These are phyloP conservation scores for Corythaixoides concolor DNA, from an alignment of 2,113 vertebrate genomes.

Conservation along the genomic window DNA sequence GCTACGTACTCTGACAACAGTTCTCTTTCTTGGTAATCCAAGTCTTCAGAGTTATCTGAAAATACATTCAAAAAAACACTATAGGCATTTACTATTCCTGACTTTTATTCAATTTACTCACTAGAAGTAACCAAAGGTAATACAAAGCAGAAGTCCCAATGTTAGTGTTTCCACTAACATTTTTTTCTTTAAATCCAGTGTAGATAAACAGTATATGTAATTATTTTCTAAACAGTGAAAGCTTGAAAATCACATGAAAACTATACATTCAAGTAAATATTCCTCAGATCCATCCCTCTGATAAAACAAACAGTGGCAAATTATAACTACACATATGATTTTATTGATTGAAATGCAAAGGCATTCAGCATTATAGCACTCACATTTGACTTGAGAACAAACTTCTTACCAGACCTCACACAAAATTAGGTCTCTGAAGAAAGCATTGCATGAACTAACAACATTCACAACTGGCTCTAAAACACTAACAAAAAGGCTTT, in stretches of 20 bases:
- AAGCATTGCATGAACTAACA: not conserved
- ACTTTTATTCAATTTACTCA: not conserved
- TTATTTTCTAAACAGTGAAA: not conserved
- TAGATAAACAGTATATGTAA: not conserved
- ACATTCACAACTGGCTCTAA: not conserved
- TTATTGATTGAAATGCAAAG: not conserved
- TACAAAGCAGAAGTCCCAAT: not conserved
- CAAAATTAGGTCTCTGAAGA: not conserved
- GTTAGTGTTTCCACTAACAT: not conserved
- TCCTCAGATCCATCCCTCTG: not conserved
- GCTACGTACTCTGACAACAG: not conserved
- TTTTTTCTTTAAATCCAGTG: not conserved
- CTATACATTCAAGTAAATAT: not conserved
- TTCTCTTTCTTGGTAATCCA: not conserved
- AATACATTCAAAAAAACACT: not conserved
- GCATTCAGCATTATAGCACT: not conserved
- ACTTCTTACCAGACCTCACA: not conserved
- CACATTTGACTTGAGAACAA: not conserved
- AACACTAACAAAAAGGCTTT: not conserved
- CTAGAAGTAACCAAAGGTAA: not conserved
- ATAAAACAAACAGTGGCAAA: not conserved
- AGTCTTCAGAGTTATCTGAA: constrained; percentile 10
- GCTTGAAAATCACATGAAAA: not conserved
- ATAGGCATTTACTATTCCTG: not conserved
- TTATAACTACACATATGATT: not conserved